These are phyloP conservation scores for Drosophila borealis DNA, from an alignment of 2,888 invertebrate genomes.

Conservation along the genomic window DNA sequence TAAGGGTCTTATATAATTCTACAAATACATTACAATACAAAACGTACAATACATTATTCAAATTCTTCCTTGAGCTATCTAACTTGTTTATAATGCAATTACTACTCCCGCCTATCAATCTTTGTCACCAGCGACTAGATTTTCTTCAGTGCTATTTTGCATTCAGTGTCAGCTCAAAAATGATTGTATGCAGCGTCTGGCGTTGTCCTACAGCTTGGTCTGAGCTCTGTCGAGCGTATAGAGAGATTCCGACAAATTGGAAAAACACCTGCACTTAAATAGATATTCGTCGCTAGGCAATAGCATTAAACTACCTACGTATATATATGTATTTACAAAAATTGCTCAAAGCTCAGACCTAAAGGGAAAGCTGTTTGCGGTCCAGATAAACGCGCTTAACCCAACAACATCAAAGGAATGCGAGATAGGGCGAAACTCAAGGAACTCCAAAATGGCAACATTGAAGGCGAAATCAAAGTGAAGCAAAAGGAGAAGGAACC, in stretches of 20 bases:
- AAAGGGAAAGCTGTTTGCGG: constrained; percentile 61
- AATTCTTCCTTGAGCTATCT: not conserved
- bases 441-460: constrained; percentile 31
- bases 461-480: constrained; percentile 27
- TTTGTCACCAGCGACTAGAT: constrained; percentile 48
- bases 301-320: constrained; percentile 23
- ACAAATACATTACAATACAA: no score
- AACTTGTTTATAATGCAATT: constrained; percentile 57
- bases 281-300: constrained; percentile 59
- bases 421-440: constrained; percentile 8
- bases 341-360: constrained; percentile 10
- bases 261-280: constrained; percentile 61
- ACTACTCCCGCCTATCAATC: constrained; percentile 60
- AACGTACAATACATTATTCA: no score
- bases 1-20: no score
- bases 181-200: constrained; percentile 44
- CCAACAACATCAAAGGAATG: constrained; percentile 48
- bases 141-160: constrained; percentile 5
- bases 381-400: constrained; percentile 55
- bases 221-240: constrained; percentile 11
- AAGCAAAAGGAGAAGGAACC: constrained; percentile 21
- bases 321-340: not conserved
- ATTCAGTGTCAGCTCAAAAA: constrained; percentile 34
- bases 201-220: constrained; percentile 28
- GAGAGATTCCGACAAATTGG: constrained; percentile 61